These are phyloP conservation scores for Homarus gammarus DNA, from an alignment of 2,888 invertebrate species.

Conservation along the genomic window DNA sequence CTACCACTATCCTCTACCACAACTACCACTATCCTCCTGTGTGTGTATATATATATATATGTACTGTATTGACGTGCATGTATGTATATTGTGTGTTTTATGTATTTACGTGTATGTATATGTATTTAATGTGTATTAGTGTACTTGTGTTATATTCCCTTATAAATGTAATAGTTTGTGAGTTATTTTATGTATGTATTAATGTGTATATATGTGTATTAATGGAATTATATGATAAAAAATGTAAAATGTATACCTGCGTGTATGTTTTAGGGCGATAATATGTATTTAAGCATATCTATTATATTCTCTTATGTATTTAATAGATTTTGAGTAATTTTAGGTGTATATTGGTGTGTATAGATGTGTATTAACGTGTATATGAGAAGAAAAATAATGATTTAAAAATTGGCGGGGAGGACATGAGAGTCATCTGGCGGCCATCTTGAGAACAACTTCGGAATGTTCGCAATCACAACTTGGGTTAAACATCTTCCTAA, in stretches of 20 bases:
- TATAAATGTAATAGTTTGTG: neutral
- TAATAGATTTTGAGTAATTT: too few relatives aligned
- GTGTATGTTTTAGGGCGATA: neutral
- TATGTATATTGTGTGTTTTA: too few relatives aligned
- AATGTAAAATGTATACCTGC: too few relatives aligned
- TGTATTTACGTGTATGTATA: too few relatives aligned
- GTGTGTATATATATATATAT: too few relatives aligned
- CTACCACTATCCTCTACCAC: neutral
- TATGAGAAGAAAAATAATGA: neutral
- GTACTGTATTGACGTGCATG: too few relatives aligned
- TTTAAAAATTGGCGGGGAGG: constrained; percentile 18
- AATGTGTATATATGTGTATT: too few relatives aligned
- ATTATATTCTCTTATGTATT: too few relatives aligned
- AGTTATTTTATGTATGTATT: neutral
- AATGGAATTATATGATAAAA: too few relatives aligned
- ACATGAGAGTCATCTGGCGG: constrained; percentile 31
- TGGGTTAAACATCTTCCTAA: constrained; percentile 20
- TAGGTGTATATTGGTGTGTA: neutral
- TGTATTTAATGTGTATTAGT: too few relatives aligned
- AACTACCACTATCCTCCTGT: neutral
- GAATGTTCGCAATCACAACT: constrained; percentile 50
- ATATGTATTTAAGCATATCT: too few relatives aligned
- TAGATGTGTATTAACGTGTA: neutral
- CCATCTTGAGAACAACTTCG: constrained; percentile 7
- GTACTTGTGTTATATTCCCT: too few relatives aligned